A percentile compares a stretch with the other conserved stretches of the same genome.
Evolutionary conservation across 2,888 invertebrate genomes (phyloP).

Genomic region (Nebria salina): DNA sequence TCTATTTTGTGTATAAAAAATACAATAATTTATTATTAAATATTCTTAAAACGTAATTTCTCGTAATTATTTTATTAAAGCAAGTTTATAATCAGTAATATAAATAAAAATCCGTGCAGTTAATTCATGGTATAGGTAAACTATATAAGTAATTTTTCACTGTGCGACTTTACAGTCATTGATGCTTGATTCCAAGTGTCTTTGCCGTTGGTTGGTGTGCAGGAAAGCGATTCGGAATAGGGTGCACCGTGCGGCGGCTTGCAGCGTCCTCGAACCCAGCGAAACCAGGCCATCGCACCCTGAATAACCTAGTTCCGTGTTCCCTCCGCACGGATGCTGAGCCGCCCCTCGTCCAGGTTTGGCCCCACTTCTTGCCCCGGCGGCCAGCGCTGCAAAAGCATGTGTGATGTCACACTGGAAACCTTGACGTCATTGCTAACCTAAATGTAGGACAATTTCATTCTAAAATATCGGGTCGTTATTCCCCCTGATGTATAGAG

Average conservation of each 20-base stretch:
- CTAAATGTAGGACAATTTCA: conserved; percentile 72
- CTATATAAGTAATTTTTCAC: neutral
- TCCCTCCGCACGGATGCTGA: conserved; percentile 48
- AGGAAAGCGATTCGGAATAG: conserved; percentile 57
- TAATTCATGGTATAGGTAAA: neutral
- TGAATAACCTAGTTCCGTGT: conserved; percentile 71
- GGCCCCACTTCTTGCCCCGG: conserved; percentile 14
- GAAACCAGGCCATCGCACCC: conserved; percentile 71
- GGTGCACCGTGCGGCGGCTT: conserved; percentile 50
- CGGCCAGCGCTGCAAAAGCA: conserved; percentile 49
- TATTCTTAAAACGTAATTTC: no score
- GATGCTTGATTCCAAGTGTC: conserved; percentile 18
- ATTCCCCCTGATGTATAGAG: conserved; percentile 6
- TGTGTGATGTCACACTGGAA: conserved; percentile 57
- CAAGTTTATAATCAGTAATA: neutral
- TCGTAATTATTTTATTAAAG: no score
- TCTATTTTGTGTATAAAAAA: no score
- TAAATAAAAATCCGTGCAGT: neutral
- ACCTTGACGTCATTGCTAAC: conserved; percentile 66
- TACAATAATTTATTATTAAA: no score
- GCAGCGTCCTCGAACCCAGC: conserved; percentile 59
- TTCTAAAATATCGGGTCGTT: conserved; percentile 68
- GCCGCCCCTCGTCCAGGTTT: neutral
- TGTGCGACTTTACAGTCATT: conserved; percentile 9
- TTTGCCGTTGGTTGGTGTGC: neutral